Conservation (phyloP, 2,113 vertebrate genomes). For the Chrysemys picta region DNA sequence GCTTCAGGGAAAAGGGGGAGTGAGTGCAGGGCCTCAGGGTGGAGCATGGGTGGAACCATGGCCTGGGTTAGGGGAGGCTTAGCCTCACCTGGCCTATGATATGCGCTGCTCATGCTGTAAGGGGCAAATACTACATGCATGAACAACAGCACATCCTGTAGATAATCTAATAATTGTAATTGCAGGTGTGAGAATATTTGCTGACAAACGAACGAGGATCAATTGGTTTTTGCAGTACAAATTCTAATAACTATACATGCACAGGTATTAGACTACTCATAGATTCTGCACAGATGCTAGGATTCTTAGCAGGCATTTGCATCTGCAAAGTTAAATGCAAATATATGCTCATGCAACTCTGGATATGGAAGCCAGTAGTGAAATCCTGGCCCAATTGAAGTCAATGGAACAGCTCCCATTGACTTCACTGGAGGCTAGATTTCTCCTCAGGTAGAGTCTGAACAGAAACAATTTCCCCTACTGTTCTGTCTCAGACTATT, state of each 20-base stretch:
- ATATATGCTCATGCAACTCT: background rate
- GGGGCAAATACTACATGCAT: background rate
- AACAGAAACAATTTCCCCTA: background rate
- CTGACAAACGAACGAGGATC: background rate
- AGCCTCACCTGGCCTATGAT: no score
- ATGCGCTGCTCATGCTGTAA: no score
- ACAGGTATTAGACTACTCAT: background rate
- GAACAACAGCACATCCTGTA: background rate
- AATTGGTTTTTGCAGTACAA: background rate
- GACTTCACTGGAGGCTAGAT: background rate
- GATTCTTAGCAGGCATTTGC: background rate
- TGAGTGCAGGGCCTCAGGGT: no score
- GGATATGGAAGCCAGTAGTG: background rate
- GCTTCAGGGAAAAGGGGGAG: no score
- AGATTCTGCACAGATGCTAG: background rate
- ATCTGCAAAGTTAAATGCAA: background rate
- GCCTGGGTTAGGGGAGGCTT: no score
- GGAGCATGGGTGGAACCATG: no score
- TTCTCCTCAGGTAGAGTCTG: background rate
- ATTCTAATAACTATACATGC: background rate
- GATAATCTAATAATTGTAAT: background rate
- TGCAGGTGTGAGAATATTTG: background rate
- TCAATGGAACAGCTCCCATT: background rate
- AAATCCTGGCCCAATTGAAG: background rate
- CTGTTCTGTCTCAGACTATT: background rate